A percentile compares a stretch with the other conserved stretches of the same genome.
phyloP scores from a whole-genome alignment of 2,797 vertebrate species.

The Clarias fuscus region DNA sequence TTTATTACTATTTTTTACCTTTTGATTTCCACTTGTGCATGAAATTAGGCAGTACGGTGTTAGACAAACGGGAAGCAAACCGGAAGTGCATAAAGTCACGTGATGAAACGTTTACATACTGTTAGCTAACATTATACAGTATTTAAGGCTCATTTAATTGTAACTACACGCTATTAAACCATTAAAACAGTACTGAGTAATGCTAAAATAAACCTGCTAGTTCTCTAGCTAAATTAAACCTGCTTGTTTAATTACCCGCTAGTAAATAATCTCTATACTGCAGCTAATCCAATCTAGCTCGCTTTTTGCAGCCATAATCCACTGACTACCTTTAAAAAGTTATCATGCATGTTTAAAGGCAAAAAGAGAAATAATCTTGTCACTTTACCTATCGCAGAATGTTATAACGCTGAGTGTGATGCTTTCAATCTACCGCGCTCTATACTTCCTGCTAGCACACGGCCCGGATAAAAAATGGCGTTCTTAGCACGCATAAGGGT shows the following conservation, averaged over 20 bases:
- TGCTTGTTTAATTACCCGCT: neutral
- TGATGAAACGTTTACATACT: neutral
- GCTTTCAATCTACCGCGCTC: conserved; percentile 12
- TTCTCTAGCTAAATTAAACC: neutral
- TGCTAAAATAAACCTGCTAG: too few relatives aligned
- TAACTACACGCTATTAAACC: too few relatives aligned
- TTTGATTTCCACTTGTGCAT: too few relatives aligned
- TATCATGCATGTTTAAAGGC: neutral
- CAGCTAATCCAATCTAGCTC: neutral
- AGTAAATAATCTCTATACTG: neutral
- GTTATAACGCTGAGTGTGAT: neutral
- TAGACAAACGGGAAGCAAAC: too few relatives aligned
- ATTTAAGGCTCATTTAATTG: neutral
- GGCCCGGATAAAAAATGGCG: neutral
- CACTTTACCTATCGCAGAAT: neutral
- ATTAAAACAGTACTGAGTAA: neutral
- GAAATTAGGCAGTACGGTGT: too few relatives aligned
- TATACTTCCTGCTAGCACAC: neutral
- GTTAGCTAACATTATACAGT: neutral
- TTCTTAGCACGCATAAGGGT: neutral
- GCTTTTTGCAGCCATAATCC: neutral
- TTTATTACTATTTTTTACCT: too few relatives aligned
- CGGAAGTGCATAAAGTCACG: too few relatives aligned
- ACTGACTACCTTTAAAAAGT: too few relatives aligned
- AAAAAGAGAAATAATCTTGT: neutral